Conservation (phyloP, 1,140 invertebrate genomes). For the Carcinoscorpius rotundicauda region DNA sequence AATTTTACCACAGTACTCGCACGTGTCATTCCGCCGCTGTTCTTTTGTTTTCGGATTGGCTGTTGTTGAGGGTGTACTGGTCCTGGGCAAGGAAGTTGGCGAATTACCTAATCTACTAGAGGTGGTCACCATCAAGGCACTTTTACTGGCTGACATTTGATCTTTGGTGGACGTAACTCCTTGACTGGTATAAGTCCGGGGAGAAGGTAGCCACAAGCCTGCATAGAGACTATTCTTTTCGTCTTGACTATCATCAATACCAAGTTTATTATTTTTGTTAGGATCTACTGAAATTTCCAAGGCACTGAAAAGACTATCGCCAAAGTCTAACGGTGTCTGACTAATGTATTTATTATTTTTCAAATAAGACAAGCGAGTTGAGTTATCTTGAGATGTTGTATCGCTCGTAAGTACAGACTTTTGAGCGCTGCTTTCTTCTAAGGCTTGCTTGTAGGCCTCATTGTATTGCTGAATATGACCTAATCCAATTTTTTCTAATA, state of each 20-base stretch:
- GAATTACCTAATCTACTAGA: background rate
- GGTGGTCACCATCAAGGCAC: conserved; percentile 35
- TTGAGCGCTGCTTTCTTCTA: conserved; percentile 51
- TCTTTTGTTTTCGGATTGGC: conserved; percentile 51
- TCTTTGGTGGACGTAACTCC: conserved; percentile 2
- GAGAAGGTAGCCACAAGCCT: conserved; percentile 44
- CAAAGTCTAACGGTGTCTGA: conserved; percentile 39
- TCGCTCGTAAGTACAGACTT: conserved; percentile 9
- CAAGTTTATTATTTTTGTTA: conserved; percentile 18
- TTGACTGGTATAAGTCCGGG: conserved; percentile 1
- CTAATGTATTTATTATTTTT: conserved; percentile 24
- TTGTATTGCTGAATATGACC: conserved; percentile 89
- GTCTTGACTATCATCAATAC: conserved; percentile 20
- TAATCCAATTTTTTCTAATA: conserved; percentile 92
- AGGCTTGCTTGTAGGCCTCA: conserved; percentile 86
- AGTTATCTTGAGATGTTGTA: conserved; percentile 6
- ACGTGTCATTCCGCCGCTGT: conserved; percentile 85
- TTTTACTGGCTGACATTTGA: conserved; percentile 15
- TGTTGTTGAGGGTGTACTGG: conserved; percentile 26
- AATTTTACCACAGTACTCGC: conserved; percentile 95
- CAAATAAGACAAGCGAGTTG: conserved; percentile 11
- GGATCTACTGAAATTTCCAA: conserved; percentile 46
- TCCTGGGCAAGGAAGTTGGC: background rate
- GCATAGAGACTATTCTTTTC: conserved; percentile 36
- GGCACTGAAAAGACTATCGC: conserved; percentile 51